Percentiles rank a stretch among this genome's conserved stretches.
These are phyloP conservation scores for Cataglyphis cursor DNA, from an alignment of 2,888 invertebrate genomes.

Conservation along the genomic window DNA sequence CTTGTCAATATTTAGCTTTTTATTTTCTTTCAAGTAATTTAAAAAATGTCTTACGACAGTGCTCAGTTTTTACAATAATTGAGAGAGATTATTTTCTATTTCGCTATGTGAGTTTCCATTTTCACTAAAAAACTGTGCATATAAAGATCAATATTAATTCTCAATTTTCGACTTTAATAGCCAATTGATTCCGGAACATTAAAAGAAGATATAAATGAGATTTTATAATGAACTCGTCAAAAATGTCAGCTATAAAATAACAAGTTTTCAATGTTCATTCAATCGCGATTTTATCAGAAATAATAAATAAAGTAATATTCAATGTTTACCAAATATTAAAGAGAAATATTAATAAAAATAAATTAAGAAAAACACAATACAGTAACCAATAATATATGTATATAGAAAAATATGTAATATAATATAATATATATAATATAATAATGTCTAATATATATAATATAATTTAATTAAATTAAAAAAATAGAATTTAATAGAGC, in stretches of 20 bases:
- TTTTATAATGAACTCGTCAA: background rate
- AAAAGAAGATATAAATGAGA: conserved; percentile 7
- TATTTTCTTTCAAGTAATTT: background rate
- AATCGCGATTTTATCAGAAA: conserved; percentile 15
- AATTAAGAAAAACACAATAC: background rate
- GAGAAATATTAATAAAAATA: background rate
- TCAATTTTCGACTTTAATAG: background rate
- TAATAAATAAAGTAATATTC: background rate
- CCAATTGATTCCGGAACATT: conserved; percentile 5
- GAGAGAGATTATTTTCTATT: background rate
- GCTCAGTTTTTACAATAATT: background rate
- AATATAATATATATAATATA: background rate
- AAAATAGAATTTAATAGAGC: background rate
- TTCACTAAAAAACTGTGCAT: background rate
- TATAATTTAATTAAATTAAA: background rate
- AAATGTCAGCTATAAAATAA: conserved; percentile 18
- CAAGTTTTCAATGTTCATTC: conserved; percentile 16
- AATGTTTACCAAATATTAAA: background rate
- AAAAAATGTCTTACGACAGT: background rate
- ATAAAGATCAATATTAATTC: conserved; percentile 11
- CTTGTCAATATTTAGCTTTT: background rate
- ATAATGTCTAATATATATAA: background rate
- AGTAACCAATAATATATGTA: background rate
- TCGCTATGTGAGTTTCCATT: background rate
- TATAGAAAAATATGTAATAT: too few relatives aligned